Conservation (phyloP, 1,140 invertebrate genomes). For the Oryctes rhinoceros region DNA sequence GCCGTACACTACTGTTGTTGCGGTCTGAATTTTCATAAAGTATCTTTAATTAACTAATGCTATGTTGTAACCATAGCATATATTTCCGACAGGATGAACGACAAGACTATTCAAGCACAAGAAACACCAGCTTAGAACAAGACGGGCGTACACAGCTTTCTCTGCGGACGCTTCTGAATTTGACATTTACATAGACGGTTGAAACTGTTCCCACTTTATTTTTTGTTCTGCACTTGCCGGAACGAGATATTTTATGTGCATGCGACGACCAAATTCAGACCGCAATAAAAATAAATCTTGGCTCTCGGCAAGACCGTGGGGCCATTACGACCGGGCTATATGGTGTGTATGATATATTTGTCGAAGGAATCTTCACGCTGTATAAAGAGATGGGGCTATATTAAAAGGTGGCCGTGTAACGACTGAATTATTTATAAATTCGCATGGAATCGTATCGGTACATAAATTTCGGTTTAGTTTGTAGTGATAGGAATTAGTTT, state of each 20-base stretch:
- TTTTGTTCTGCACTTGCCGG: conserved; percentile 14
- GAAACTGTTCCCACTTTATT: conserved; percentile 22
- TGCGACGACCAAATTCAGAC: conserved; percentile 29
- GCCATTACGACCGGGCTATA: conserved; percentile 28
- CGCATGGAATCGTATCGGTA: background rate
- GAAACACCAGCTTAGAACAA: background rate
- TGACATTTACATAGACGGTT: conserved; percentile 30
- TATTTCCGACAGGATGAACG: background rate
- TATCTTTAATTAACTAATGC: background rate
- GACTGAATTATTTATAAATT: conserved; percentile 15
- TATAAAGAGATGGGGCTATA: conserved; percentile 11
- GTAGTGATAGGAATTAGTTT: no score
- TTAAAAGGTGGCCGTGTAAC: background rate
- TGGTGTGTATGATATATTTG: conserved; percentile 28
- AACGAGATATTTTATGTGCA: conserved; percentile 37
- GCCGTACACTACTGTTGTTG: no score
- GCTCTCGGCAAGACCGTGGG: conserved; percentile 13
- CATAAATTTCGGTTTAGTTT: background rate
- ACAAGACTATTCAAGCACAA: background rate
- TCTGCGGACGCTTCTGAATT: background rate
- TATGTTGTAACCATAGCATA: background rate
- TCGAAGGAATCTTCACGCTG: conserved; percentile 20
- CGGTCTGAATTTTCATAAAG: background rate
- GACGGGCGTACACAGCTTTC: background rate
- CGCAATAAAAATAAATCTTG: conserved; percentile 35